Percentiles rank a stretch among this genome's conserved stretches.
These are phyloP conservation scores for Heterohyrax brucei DNA, from an alignment of 2,797 vertebrate genomes.

Conservation along the genomic window DNA sequence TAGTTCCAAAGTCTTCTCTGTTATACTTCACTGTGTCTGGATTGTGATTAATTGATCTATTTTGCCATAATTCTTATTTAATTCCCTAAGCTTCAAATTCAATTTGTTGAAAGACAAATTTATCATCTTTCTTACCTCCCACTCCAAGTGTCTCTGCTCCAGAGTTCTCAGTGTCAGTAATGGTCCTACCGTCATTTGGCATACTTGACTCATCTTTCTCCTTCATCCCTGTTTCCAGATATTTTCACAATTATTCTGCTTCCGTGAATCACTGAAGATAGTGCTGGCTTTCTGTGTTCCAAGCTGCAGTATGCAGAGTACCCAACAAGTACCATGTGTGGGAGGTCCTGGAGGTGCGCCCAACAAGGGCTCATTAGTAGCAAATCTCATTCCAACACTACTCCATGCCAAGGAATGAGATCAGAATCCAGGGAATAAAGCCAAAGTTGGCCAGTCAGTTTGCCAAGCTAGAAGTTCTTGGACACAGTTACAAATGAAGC, in stretches of 20 bases:
- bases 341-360: constrained; percentile 76
- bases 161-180: background rate
- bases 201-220: background rate
- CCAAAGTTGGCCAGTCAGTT: constrained; percentile 56
- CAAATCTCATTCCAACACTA: constrained; percentile 43
- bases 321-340: background rate
- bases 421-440: constrained; percentile 76
- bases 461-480: constrained; percentile 72
- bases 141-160: background rate
- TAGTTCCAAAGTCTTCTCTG: background rate
- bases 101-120: background rate
- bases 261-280: background rate
- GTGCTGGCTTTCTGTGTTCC: background rate
- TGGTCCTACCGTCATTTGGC: background rate
- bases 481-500: background rate
- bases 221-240: background rate
- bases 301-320: background rate
- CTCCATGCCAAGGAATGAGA: constrained; percentile 67
- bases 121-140: background rate
- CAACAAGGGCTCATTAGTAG: constrained; percentile 65
- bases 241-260: background rate
- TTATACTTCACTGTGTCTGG: constrained; percentile 12
- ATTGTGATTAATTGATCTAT: background rate
- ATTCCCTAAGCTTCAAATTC: constrained; percentile 4
- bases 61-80: background rate